A percentile compares a stretch with the other conserved stretches of the same genome.
Conservation (phyloP, 2,113 vertebrate species). For the Eptesicus fuscus region DNA sequence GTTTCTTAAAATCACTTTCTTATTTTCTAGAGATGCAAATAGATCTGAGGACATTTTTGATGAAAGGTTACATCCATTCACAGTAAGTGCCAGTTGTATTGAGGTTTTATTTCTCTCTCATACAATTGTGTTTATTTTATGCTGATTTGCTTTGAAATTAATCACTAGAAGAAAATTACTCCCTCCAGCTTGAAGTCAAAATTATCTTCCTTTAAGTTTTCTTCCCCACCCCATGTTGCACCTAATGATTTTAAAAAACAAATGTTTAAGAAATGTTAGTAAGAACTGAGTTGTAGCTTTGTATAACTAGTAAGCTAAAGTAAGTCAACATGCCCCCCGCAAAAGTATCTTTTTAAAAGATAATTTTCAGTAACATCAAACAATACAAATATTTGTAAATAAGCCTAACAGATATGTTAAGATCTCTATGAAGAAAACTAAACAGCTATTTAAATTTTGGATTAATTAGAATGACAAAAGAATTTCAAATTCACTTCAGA, state of each 20-base stretch:
- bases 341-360: neutral
- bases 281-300: neutral
- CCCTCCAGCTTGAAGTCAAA: neutral
- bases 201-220: neutral
- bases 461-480: neutral
- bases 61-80: conserved; percentile 88
- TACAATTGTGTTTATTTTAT: neutral
- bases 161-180: conserved; percentile 2
- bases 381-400: neutral
- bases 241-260: neutral
- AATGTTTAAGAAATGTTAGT: neutral
- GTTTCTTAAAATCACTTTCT: conserved; percentile 52
- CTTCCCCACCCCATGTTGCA: neutral
- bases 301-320: neutral
- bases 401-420: neutral
- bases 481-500: neutral
- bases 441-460: neutral
- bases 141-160: conserved; percentile 10
- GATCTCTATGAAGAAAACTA: neutral
- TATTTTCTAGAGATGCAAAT: conserved; percentile 85
- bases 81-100: conserved; percentile 80
- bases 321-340: neutral
- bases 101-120: conserved; percentile 26
- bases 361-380: neutral
- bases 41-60: conserved; percentile 90